Conservation (phyloP, 2,888 invertebrate genomes). For the Hyposoter didymator region DNA sequence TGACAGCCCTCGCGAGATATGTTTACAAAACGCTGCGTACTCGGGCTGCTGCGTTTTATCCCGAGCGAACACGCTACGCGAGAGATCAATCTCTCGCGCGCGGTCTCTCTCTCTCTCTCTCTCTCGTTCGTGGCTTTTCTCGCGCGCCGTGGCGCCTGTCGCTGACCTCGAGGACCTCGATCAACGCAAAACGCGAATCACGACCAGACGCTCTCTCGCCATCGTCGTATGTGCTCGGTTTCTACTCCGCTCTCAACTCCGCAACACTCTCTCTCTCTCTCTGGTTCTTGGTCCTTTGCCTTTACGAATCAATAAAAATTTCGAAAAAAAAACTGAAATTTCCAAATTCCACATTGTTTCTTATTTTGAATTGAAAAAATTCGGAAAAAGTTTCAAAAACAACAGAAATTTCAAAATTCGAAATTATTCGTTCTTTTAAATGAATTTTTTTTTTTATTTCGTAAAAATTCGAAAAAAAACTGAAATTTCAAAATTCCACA, state of each 20-base stretch:
- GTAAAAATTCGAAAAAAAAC: no score
- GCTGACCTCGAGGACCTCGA: slow-evolving; percentile 74
- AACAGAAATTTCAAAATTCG: no score
- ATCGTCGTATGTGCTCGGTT: background rate
- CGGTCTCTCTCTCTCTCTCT: slow-evolving; percentile 64
- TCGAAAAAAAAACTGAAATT: no score
- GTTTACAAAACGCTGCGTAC: slow-evolving; percentile 55
- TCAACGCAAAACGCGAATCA: slow-evolving; percentile 54
- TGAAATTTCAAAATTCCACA: no score
- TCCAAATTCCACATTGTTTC: no score
- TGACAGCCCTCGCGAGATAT: slow-evolving; percentile 51
- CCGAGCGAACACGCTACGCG: slow-evolving; percentile 33
- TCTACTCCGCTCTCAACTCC: slow-evolving; percentile 2
- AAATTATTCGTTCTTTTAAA: no score
- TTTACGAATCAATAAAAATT: background rate
- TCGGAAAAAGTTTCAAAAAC: no score
- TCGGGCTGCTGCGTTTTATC: slow-evolving; percentile 40
- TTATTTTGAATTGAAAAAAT: no score
- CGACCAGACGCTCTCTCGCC: slow-evolving; percentile 41
- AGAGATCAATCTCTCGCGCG: slow-evolving; percentile 69
- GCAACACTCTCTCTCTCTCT: background rate
- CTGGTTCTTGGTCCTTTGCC: background rate
- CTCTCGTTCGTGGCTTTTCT: slow-evolving; percentile 54
- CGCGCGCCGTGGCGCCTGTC: slow-evolving; percentile 74
- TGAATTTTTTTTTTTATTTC: no score